Base-by-base conservation (phyloP, 2,888 invertebrate species). In the Lycophotia porphyrea region DNA sequence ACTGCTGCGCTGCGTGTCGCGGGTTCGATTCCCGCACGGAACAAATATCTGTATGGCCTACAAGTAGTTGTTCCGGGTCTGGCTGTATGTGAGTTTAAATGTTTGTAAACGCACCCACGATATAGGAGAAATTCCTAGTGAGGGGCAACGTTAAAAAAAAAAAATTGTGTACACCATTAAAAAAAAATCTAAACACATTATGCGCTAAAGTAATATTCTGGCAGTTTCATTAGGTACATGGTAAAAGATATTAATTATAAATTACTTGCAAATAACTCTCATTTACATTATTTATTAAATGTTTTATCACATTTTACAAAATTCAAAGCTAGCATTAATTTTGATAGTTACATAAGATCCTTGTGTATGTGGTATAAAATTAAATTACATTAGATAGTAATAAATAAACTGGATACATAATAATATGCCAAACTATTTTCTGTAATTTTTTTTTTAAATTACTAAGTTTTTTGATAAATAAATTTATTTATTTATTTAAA, bases 261-360 rank as follows among this genome's bases (percentile, higher is more conserved):
- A 71, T 69, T 67, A 65, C 71, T 70, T 67, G 31, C 47, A 71
- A 69, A 47, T 70, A 61, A 74, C 7, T 58, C 24, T 55, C 63
- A 77, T 80, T 71, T 58, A 73, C 47, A 61, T 52, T 24, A 74
- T 44, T n/a, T 60, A 55, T 73, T 65, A 61, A 42, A 70, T 67
- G 27, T 24, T 60, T 72, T 86, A 87, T 87, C 88, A 87, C 88
- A 87, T 81, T 81, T 76, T 55, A 86, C 39, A 80, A 71, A 86
- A 84, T 73, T 74, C 74, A 84, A 86, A 81, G 84, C 81, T 68
- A 80, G 65, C 66, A 72, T 49, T 65, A 15, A 55, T 71, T 69
- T 67, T 42, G 21, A 74, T 74, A 81, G 73, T 65, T 76, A 84
- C 68, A 81, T 71, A 44, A 64, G 36, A 76, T 64, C 55, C 31